Evolutionary conservation across 2,888 invertebrate genomes (phyloP).

Genomic region (Globia sparganii): DNA sequence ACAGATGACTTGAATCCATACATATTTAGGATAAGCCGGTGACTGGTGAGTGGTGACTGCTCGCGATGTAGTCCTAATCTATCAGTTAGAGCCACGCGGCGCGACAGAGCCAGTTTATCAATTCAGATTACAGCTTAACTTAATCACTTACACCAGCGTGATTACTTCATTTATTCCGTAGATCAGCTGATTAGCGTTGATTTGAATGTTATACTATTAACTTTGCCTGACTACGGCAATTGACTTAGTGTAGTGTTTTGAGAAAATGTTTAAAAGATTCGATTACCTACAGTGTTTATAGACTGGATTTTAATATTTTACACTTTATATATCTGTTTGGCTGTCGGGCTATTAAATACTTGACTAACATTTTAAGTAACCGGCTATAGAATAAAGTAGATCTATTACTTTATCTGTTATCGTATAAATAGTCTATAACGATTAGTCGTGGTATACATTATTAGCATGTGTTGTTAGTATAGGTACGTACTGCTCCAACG

Average conservation of each 20-base stretch:
- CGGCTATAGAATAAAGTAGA: not conserved
- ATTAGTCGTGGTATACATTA: not conserved
- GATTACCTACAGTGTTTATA: conserved; percentile 38
- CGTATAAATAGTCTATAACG: not conserved
- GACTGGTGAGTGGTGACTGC: conserved; percentile 14
- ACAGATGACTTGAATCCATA: conserved; percentile 18
- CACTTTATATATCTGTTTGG: conserved; percentile 16
- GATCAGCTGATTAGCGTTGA: conserved; percentile 58
- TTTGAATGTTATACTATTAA: conserved; percentile 50
- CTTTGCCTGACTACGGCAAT: conserved; percentile 30
- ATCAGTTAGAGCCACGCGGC: conserved; percentile 18
- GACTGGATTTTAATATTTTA: conserved; percentile 30
- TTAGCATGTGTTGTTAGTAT: no score
- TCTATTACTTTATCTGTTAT: conserved; percentile 10
- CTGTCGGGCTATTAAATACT: not conserved
- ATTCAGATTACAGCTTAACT: conserved; percentile 57
- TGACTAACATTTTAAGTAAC: conserved; percentile 13
- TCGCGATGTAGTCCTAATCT: conserved; percentile 19
- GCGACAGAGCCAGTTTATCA: conserved; percentile 40
- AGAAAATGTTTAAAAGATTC: conserved; percentile 45
- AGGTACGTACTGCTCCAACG: not conserved
- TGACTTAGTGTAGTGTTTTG: conserved; percentile 24
- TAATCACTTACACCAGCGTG: conserved; percentile 51
- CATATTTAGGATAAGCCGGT: conserved; percentile 44
- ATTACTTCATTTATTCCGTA: conserved; percentile 60